Evolutionary conservation across 2,888 invertebrate genomes (phyloP).

Genomic region (Lasioglossum figueresi): DNA sequence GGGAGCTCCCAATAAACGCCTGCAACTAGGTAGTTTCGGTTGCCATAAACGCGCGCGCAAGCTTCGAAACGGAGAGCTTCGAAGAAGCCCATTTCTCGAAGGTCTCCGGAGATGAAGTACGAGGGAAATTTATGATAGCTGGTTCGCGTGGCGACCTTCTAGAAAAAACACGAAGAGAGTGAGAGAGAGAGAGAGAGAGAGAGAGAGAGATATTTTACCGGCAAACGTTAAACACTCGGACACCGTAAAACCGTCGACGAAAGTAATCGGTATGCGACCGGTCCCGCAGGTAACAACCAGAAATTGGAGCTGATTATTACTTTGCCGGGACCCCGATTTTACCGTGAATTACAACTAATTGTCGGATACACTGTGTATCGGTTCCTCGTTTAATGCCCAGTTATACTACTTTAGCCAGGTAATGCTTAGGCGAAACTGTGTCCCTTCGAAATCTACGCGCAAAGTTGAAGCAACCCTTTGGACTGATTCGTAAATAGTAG

Average conservation of each 20-base stretch:
- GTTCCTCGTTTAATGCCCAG: slow-evolving; percentile 4
- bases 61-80: neutral
- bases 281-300: slow-evolving; percentile 2
- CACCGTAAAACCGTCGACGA: slow-evolving; percentile 46
- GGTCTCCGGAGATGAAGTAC: slow-evolving; percentile 27
- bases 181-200: neutral
- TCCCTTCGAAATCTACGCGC: no score
- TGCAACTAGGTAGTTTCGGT: slow-evolving; percentile 14
- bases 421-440: neutral
- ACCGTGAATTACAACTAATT: slow-evolving; percentile 57
- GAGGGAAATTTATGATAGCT: slow-evolving; percentile 47
- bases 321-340: slow-evolving; percentile 20
- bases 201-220: neutral
- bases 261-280: slow-evolving; percentile 50
- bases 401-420: neutral
- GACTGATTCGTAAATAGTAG: no score
- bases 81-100: neutral
- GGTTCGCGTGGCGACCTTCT: slow-evolving; percentile 13
- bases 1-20: slow-evolving; percentile 34
- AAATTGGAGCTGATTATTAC: slow-evolving; percentile 49
- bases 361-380: slow-evolving; percentile 10
- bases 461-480: neutral
- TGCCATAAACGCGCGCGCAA: slow-evolving; percentile 27
- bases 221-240: slow-evolving; percentile 13
- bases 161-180: neutral